phyloP scores from a whole-genome alignment of 2,888 invertebrate genomes.

The Eristalinus sepulchralis region DNA sequence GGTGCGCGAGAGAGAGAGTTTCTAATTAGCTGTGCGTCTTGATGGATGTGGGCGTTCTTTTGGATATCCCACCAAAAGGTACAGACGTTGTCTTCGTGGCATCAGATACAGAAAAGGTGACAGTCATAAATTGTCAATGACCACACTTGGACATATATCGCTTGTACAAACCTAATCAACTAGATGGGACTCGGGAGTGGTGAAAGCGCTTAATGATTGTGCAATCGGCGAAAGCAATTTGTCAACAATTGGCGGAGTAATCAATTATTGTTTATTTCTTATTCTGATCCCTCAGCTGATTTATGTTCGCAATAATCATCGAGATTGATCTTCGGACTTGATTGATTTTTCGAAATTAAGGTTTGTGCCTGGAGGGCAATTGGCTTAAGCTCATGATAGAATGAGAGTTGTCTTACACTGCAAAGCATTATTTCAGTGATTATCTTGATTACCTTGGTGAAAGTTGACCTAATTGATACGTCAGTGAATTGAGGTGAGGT shows the following conservation, averaged over 20 bases:
- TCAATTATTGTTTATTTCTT: neutral
- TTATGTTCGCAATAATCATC: neutral
- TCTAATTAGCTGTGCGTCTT: neutral
- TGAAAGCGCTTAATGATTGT: neutral
- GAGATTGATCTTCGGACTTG: neutral
- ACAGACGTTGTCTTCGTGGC: neutral
- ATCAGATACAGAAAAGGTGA: slow-evolving; percentile 9
- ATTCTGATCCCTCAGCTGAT: neutral
- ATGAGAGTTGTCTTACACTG: neutral
- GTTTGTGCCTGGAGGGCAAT: neutral
- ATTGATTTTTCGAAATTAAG: neutral
- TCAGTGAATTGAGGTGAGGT: neutral
- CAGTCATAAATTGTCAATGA: slow-evolving; percentile 11
- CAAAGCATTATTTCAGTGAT: neutral
- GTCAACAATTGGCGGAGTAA: neutral
- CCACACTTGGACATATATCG: slow-evolving; percentile 1
- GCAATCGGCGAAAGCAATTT: neutral
- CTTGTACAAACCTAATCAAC: slow-evolving; percentile 2
- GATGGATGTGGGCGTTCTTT: neutral
- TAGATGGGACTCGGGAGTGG: neutral
- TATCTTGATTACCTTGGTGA: neutral
- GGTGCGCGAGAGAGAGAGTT: neutral
- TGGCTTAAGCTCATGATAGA: neutral
- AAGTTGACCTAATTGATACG: neutral
- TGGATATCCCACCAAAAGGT: neutral